Evolutionary conservation across 2,888 invertebrate genomes (phyloP).

Genomic region (Meiosimyza decipiens): DNA sequence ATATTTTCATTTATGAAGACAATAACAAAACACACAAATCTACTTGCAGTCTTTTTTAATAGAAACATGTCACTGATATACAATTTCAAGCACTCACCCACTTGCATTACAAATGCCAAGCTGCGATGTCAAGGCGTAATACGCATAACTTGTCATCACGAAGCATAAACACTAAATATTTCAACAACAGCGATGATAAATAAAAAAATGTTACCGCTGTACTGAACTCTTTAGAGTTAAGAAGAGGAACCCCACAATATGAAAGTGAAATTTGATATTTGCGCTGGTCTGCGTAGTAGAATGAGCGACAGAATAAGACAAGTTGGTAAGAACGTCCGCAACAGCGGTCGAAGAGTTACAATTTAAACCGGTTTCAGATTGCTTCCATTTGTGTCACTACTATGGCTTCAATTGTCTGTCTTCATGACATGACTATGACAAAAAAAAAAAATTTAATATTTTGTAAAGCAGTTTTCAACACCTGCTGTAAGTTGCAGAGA

Average conservation of each 20-base stretch:
- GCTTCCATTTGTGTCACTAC: background rate
- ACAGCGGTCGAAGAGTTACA: background rate
- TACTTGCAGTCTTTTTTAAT: background rate
- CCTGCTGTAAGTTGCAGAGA: slow-evolving; percentile 1
- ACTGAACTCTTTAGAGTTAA: too few relatives aligned
- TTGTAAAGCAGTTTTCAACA: background rate
- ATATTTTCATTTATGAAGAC: too few relatives aligned
- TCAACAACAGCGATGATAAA: background rate
- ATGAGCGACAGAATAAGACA: background rate
- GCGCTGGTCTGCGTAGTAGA: background rate
- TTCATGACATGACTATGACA: background rate
- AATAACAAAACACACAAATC: too few relatives aligned
- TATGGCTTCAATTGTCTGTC: background rate
- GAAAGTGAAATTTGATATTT: slow-evolving; percentile 9
- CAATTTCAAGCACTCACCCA: background rate
- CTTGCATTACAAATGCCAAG: background rate
- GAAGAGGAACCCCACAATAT: background rate
- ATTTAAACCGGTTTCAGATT: slow-evolving; percentile 5
- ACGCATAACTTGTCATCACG: slow-evolving; percentile 3
- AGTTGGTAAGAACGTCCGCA: background rate
- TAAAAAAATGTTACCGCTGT: background rate
- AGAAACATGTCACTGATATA: background rate
- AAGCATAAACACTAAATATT: background rate
- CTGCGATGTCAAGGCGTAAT: background rate
- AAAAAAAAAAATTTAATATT: background rate